Percentiles rank a stretch among this genome's conserved stretches.
These are phyloP conservation scores for Falcaria lacertinaria DNA, from an alignment of 2,888 invertebrate genomes.

Conservation along the genomic window DNA sequence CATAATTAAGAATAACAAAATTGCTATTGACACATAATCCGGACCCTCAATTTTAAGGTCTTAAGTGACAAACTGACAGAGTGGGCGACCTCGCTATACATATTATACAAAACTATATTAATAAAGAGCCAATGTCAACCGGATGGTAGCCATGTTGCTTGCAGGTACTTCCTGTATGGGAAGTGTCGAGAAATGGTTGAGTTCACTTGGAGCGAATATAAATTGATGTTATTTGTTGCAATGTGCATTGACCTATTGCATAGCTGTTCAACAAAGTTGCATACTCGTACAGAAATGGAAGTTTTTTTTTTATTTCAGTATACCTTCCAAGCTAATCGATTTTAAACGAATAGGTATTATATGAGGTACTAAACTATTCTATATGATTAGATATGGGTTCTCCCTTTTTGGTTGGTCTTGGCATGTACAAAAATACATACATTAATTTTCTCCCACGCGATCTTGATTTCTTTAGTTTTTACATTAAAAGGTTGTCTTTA, in stretches of 20 bases:
- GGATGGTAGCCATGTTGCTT: constrained; percentile 31
- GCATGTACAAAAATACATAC: too few species aligned
- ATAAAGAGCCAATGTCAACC: constrained; percentile 48
- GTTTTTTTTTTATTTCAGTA: too few species aligned
- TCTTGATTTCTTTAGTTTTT: too few species aligned
- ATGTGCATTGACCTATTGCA: background rate
- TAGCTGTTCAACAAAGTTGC: too few species aligned
- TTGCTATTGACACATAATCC: constrained; percentile 16
- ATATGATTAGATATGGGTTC: too few species aligned
- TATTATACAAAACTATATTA: background rate
- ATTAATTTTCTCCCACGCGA: too few species aligned
- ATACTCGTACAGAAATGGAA: too few species aligned
- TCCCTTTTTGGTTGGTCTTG: too few species aligned
- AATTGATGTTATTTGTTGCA: background rate
- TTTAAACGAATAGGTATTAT: too few species aligned
- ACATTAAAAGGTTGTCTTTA: too few species aligned
- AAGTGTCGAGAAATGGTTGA: constrained; percentile 14
- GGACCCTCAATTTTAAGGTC: constrained; percentile 34
- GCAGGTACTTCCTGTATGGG: constrained; percentile 35
- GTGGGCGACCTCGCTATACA: constrained; percentile 46
- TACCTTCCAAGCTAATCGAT: too few species aligned
- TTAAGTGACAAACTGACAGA: constrained; percentile 38
- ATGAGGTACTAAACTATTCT: too few species aligned
- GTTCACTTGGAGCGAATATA: background rate
- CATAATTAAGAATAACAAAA: background rate